Evolutionary conservation across 2,888 invertebrate species (phyloP), one percentile per base, ranked within the genome.

Genomic region (Schizaphis graminum): DNA sequence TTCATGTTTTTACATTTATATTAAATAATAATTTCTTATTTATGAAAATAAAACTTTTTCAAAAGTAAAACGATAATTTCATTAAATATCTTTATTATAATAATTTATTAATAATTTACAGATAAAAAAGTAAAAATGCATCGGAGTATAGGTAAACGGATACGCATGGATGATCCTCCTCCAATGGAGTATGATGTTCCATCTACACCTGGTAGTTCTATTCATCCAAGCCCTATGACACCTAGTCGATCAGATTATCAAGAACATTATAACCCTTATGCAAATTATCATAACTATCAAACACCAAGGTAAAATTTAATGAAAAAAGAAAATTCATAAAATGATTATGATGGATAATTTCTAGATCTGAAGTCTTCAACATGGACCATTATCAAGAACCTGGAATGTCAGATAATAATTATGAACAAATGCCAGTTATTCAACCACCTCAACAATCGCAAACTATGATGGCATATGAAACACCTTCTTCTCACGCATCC

Each of bases 121-220:
- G 90, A 86, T 86, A 85, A 90, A 87, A 89, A 90, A 86, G 11
- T 61, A 41, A 94, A 11, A 95, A 98, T 98, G 98, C 98, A 98
- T 96, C 97, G 98, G 95, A 96, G 97, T 94, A 95, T 95, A 77
- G 98, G 98, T 95, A 98, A 98, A 96, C 97, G 98, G 95, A 98
- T 98, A 95, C 98, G 98, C 95, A 98, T 98, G 98, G 98, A 98
- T 96, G 98, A 98, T 96, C 98, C 98, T 94, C 96, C 96, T 47
- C 98, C 98, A 91, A 98, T 98, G 94, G 98, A 98, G 95, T 98
- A 98, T 96, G 98, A 98, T 77, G 97, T 94, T 86, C 94, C 94
- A 86, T 89, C 85, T 44, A 94, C 94, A 13, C 94, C 94, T 16
- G 90, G 94, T 35, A 95, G 95, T 11, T 95, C 95, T 49, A 95